These are phyloP conservation scores for Spinibarbus caldwelli DNA, from an alignment of 2,797 vertebrate species.

Conservation along the genomic window DNA sequence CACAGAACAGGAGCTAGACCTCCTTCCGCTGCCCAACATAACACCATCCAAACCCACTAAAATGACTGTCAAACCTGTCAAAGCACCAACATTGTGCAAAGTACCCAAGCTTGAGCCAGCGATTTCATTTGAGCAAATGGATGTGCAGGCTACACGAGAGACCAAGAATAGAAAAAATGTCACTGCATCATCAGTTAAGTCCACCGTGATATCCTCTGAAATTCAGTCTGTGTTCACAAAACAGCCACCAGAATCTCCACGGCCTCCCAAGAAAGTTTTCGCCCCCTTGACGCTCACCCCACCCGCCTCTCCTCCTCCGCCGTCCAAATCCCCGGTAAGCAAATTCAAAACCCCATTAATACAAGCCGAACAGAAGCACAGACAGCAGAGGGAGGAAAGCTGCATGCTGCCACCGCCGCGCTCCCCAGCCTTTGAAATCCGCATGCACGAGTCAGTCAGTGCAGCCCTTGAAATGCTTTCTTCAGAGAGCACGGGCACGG, in stretches of 20 bases:
- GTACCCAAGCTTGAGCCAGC: conserved; percentile 79
- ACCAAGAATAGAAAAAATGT: conserved; percentile 42
- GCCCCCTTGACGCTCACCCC: conserved; percentile 82
- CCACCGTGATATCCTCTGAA: conserved; percentile 62
- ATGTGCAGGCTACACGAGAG: conserved; percentile 55
- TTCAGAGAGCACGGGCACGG: conserved; percentile 58
- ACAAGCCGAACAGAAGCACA: conserved; percentile 88
- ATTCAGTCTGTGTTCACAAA: conserved; percentile 59
- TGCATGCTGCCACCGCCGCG: conserved; percentile 68
- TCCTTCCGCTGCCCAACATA: conserved; percentile 65
- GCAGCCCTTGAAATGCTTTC: conserved; percentile 73
- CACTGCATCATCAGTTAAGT: conserved; percentile 51
- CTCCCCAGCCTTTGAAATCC: conserved; percentile 67
- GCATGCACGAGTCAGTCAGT: conserved; percentile 70
- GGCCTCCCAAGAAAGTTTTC: conserved; percentile 70
- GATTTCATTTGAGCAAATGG: conserved; percentile 65
- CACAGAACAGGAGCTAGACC: conserved; percentile 78
- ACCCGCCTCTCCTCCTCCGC: conserved; percentile 74
- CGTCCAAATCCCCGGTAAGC: conserved; percentile 76
- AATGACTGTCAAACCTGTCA: conserved; percentile 77
- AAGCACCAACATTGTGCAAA: conserved; percentile 70
- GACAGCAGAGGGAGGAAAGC: conserved; percentile 78
- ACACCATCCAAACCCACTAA: conserved; percentile 73
- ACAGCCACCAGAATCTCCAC: conserved; percentile 71
- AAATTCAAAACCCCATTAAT: conserved; percentile 94